Conservation (phyloP, 2,797 vertebrate species). For the Pipistrellus kuhlii region DNA sequence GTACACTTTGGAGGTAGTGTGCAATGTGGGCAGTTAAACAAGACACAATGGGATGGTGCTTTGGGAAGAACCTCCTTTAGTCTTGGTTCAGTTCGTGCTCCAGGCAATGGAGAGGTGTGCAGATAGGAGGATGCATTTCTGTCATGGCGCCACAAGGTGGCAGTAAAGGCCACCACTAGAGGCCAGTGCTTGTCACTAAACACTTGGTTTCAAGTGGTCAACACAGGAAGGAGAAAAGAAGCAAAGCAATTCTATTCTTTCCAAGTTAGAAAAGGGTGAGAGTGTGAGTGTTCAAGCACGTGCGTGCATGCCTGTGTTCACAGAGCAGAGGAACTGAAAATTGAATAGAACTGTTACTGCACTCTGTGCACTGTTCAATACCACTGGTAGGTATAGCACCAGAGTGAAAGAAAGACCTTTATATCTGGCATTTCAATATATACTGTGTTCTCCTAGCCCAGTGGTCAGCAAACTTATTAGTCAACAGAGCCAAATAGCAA, state of each 20-base stretch:
- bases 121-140: not conserved
- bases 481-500: no score
- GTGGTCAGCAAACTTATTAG: no score
- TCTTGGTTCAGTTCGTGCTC: not conserved
- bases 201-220: not conserved
- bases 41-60: rapidly evolving
- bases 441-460: not conserved
- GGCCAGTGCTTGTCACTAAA: not conserved
- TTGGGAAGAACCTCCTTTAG: not conserved
- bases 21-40: not conserved
- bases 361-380: not conserved
- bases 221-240: not conserved
- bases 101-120: rapidly evolving
- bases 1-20: not conserved
- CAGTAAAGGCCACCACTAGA: not conserved
- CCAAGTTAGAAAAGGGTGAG: not conserved
- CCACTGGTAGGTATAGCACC: not conserved
- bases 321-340: not conserved
- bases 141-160: conserved; percentile 57
- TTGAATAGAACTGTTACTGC: not conserved
- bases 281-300: no score
- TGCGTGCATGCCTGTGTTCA: not conserved
- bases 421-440: not conserved
- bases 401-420: not conserved
- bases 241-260: not conserved